Conservation (phyloP, 2,888 invertebrate species). For the Heliothis peltigera region DNA sequence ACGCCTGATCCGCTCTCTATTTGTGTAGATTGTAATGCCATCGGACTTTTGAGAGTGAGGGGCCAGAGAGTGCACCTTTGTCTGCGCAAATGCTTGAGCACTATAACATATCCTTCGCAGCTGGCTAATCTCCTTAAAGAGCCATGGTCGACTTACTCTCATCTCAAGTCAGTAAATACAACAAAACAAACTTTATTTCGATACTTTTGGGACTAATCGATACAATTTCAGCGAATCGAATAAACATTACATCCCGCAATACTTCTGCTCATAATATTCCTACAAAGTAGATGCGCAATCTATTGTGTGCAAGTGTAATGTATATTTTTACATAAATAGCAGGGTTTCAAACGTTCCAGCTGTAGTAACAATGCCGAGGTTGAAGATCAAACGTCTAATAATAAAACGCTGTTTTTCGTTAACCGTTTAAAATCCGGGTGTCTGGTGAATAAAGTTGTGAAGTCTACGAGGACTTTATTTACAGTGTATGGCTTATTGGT, state of each 20-base stretch:
- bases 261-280: conserved; percentile 14
- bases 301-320: conserved; percentile 40
- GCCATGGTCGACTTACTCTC: too few species aligned
- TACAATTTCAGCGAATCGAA: too few species aligned
- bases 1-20: too few species aligned
- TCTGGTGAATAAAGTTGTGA: background rate
- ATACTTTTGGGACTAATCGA: too few species aligned
- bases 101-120: too few species aligned
- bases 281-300: conserved; percentile 19
- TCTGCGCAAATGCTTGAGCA: too few species aligned
- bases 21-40: too few species aligned
- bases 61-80: too few species aligned
- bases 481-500: background rate
- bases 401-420: conserved; percentile 51
- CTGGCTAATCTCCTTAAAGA: too few species aligned
- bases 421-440: background rate
- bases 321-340: conserved; percentile 55
- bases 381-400: conserved; percentile 62
- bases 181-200: too few species aligned
- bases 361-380: conserved; percentile 62
- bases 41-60: too few species aligned
- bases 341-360: conserved; percentile 40
- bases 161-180: too few species aligned
- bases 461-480: background rate
- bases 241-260: background rate